Base-by-base conservation (phyloP, 2,888 invertebrate genomes). In the Eupithecia vulgata region DNA sequence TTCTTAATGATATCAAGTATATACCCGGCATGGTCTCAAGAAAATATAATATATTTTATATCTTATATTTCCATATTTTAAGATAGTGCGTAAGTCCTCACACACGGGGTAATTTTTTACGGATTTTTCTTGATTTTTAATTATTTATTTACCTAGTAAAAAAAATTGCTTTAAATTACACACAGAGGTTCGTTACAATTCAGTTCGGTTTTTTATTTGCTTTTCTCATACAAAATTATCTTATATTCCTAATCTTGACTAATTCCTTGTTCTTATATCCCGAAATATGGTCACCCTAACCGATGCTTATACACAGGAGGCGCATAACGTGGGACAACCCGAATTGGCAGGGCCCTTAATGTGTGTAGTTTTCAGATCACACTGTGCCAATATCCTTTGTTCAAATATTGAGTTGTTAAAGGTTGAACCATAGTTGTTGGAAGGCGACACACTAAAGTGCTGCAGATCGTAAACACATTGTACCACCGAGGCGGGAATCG, bases 301-400 rank as follows among this genome's bases (percentile, higher is more conserved):
- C 76, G 76, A 65, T 73, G 79, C 74, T 81, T 79, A 82, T 83
- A 84, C 90, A 82, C 91, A 69, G 76, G 90, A 88, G 90, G 78
- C 83, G 80, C 84, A 90, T 91, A 91, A 90, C 91, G 86, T 82
- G 82, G 86, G 88, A 89, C 87, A 84, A 86, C 77, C 83, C 77
- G 86, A 86, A 89, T 90, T 87, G 89, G 81, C 87, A 84, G 80
- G 80, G 83, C 84, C 77, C 81, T 78, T 84, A 84, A 85, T 80
- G 82, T 81, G 79, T 82, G 84, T 87, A 89, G 88, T 87, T 90
- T 89, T 87, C 89, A 82, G 88, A 90, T 90, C 88, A 86, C 83
- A 83, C 72, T 69, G 72, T 72, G 79, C 78, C 81, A 80, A 84
- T 83, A 83, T 81, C 82, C 81, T 81, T 82, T 81, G 82, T 81